These are phyloP conservation scores for Darevskia nairensis DNA, from an alignment of 2,797 vertebrate species.

Conservation along the genomic window DNA sequence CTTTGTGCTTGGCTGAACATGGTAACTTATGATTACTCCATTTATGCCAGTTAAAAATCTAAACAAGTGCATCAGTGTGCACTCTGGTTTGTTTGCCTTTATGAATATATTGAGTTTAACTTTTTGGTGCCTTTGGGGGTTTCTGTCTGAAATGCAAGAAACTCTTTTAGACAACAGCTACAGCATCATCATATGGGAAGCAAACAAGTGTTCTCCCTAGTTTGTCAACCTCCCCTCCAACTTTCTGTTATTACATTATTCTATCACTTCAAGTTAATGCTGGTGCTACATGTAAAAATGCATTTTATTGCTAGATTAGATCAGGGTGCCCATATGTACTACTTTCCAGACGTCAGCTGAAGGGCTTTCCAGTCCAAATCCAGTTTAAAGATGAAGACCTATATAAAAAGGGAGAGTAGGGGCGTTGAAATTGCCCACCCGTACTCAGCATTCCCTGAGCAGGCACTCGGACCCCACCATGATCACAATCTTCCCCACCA, in stretches of 20 bases:
- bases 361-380: too few species aligned
- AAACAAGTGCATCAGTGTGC: conserved; percentile 37
- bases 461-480: too few species aligned
- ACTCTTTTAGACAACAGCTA: not conserved
- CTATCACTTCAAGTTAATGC: not conserved
- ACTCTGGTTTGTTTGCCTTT: conserved; percentile 1
- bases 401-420: too few species aligned
- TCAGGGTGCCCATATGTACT: not conserved
- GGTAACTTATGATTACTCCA: conserved; percentile 17
- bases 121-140: not conserved
- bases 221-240: not conserved
- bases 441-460: too few species aligned
- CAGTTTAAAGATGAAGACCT: too few species aligned
- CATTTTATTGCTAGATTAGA: too few species aligned
- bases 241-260: not conserved
- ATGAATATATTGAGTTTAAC: not conserved
- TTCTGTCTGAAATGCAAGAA: conserved; percentile 1
- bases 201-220: not conserved
- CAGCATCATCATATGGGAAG: not conserved
- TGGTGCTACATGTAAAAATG: not conserved
- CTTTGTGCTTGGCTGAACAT: conserved; percentile 20
- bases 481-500: too few species aligned
- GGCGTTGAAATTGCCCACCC: too few species aligned
- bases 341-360: too few species aligned
- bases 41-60: conserved; percentile 30